phyloP scores from a whole-genome alignment of 2,888 invertebrate species.

The Drosophila formosana region DNA sequence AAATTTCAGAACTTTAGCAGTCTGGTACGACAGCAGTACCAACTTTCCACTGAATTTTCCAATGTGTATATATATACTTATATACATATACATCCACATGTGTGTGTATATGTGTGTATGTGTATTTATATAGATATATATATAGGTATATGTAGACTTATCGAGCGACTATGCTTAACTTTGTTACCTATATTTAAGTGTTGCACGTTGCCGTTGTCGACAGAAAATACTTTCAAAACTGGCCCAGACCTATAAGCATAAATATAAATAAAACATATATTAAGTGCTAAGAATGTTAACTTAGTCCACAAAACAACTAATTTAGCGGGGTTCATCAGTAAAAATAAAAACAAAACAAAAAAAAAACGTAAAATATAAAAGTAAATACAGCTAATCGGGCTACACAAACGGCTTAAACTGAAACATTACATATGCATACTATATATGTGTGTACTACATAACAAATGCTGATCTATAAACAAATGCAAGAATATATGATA shows the following conservation, averaged over 20 bases:
- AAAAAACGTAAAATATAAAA: conserved; percentile 6
- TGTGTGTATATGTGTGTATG: conserved; percentile 17
- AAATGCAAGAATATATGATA: conserved; percentile 24
- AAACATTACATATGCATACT: conserved; percentile 38
- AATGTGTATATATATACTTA: conserved; percentile 25
- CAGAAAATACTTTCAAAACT: conserved; percentile 58
- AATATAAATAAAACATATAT: conserved; percentile 27
- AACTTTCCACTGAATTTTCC: conserved; percentile 54
- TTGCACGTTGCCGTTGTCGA: conserved; percentile 69
- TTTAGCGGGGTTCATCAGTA: conserved; percentile 46
- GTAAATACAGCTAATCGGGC: conserved; percentile 23
- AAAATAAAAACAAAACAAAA: conserved; percentile 10
- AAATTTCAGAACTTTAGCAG: conserved; percentile 30
- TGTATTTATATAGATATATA: conserved; percentile 27
- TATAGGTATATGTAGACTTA: conserved; percentile 39
- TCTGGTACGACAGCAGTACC: conserved; percentile 42
- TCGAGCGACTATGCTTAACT: conserved; percentile 54
- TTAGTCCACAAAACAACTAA: conserved; percentile 40
- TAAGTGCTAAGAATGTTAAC: conserved; percentile 30
- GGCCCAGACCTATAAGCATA: conserved; percentile 37
- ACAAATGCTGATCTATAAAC: conserved; percentile 50
- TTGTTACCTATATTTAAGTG: conserved; percentile 78
- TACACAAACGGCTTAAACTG: conserved; percentile 27
- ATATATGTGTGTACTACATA: conserved; percentile 26
- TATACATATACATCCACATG: conserved; percentile 18